Evolutionary conservation across 2,888 invertebrate species (phyloP), one percentile per base, ranked within the genome.

Genomic region (Epistrophe grossulariae): DNA sequence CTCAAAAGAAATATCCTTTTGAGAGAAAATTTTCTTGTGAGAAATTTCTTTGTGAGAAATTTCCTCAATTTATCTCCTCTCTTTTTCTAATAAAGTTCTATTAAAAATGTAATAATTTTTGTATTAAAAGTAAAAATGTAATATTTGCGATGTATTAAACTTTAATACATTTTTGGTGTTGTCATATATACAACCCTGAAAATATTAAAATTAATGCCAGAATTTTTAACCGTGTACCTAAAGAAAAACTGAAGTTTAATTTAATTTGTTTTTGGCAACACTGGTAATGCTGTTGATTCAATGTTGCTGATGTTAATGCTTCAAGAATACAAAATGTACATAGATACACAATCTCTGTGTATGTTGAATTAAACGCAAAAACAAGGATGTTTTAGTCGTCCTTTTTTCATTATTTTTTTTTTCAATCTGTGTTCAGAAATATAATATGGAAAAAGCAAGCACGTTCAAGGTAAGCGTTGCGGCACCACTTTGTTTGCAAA

Each of bases 381-480:
- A 79, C 84, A 84, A 74, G 62, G 73, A 73, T 79, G 35, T 62
- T 82, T 70, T 28, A 7, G 52, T 68, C 57, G 57, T 82, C 57
- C 81, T 77, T 9, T n/a, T 45, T 8, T 15, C n/a, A n/a, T 45
- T 77, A 2, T 6, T 45, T 8, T 15, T n/a, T 77, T 78, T 17
- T 8, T 24, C 45, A 19, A 59, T 28, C 31, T 31, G 19, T 64
- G 11, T 45, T 64, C 45, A 64, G 11, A 64, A n/a, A 35, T 50
- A 48, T 35, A 24, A 24, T 50, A 48, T 35, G 19, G 40, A 52
- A 35, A n/a, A 43, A 43, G 48, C 59, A 55, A 45, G 78, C 45
- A 74, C 74, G 66, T 79, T 87, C 83, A 87, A 87, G 87, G 87
- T 83, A 80, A 84, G 64, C 77, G 55, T 50, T 68, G 55, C 66